A percentile compares a stretch with the other conserved stretches of the same genome.
phyloP scores from a whole-genome alignment of 2,113 vertebrate genomes.

The Manacus vitellinus region DNA sequence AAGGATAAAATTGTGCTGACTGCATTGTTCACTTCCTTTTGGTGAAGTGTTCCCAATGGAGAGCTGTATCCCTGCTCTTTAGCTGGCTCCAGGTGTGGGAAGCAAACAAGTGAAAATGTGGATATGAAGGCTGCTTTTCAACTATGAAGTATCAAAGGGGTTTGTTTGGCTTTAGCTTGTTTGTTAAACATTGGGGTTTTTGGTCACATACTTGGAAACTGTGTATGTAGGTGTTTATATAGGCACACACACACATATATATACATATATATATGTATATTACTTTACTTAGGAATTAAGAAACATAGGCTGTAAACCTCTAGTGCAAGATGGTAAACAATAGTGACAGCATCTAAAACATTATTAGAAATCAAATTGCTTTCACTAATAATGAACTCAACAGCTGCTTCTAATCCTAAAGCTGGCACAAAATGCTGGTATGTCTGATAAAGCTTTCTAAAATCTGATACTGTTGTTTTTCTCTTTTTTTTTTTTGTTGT shows the following conservation, averaged over 20 bases:
- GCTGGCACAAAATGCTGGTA: neutral
- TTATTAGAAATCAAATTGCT: constrained; percentile 37
- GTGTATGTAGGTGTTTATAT: constrained; percentile 1
- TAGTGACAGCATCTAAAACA: neutral
- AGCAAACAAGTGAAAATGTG: constrained; percentile 64
- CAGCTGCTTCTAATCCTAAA: constrained; percentile 54
- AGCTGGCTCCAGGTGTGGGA: constrained; percentile 74
- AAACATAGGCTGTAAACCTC: neutral
- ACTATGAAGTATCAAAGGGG: neutral
- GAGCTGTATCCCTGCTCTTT: constrained; percentile 74
- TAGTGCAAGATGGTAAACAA: neutral
- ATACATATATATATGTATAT: neutral
- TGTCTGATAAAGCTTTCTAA: neutral
- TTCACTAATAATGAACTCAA: constrained; percentile 1
- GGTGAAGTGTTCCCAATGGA: neutral
- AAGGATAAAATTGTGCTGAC: neutral
- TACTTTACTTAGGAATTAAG: neutral
- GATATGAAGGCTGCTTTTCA: constrained; percentile 68
- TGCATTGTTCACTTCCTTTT: constrained; percentile 26
- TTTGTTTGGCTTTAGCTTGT: constrained; percentile 49
- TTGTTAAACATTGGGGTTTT: constrained; percentile 2
- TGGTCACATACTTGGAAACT: constrained; percentile 71
- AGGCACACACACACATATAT: neutral
- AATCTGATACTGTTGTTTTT: constrained; percentile 23
- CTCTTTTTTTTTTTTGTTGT: neutral